Evolutionary conservation across 2,113 vertebrate genomes (phyloP), one percentile per base, ranked within the genome.

Genomic region (Synchiropus splendidus): DNA sequence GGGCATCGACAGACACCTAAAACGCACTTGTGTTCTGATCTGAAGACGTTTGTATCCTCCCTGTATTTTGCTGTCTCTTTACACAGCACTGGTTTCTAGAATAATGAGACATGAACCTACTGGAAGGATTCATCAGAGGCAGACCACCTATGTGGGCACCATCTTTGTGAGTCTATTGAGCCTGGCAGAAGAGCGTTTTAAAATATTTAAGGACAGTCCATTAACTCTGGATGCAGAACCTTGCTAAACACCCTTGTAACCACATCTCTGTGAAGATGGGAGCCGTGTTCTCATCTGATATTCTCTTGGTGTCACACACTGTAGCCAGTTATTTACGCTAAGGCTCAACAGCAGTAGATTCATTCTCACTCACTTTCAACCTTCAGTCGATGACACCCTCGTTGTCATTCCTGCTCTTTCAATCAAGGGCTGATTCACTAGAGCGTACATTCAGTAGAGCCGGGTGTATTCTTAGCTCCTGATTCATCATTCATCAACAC

Each of bases 201-300:
- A 83, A 83, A 83, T 85, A 83, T 85, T 85, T 73, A 84, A 66
- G 55, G 51, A 58, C 64, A 83, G 74, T 62, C 70, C 83, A 82
- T 85, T 85, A 83, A 69, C 67, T 67, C 60, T 61, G 62, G 67
- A 54, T 18, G 15, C 57, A 56, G 42, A 39, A 37, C 4, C 4
- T 44, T 37, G 46, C 27, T 65, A 46, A 52, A 57, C 58, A 31
- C 42, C 44, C 33, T 45, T 36, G 39, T 30, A 15, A 41, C 54
- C 57, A 10, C 45, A 42, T 54, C 51, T 48, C 51, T 67, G 54
- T 37, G 36, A 50, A 43, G 51, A 60, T n/a, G n/a, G 35, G 36
- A 54, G 48, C 4, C 8, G 21, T 27, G 21, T 5, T 27, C 21
- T 27, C 21, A n/a, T n/a, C n/a, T n/a, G n/a, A 27, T 27, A 27